Evolutionary conservation across 2,113 vertebrate genomes (phyloP), one percentile per base, ranked within the genome.

Genomic region (Melanocharis versteri): DNA sequence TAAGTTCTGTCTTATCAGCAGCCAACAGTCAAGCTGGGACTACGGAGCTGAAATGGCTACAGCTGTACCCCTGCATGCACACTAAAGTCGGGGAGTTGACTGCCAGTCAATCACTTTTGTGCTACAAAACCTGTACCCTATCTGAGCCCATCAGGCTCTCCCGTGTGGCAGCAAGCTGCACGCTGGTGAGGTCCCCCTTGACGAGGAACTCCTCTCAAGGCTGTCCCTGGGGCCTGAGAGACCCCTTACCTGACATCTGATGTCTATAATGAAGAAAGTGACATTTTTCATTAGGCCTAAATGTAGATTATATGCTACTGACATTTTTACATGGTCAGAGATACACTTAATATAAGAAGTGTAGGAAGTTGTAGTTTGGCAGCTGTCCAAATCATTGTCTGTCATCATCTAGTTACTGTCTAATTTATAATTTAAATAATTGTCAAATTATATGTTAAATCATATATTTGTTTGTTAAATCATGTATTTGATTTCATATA

Each of bases 151-250:
- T 22, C 10, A 31, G 51, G 9, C n/a, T 57, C 4, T 51, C 35
- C 11, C 0, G 1, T 20, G 37, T 0, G 2, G 57, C 21, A 65
- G 16, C 6, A 69, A 44, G 16, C 20, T 73, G 39, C 31, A 31
- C 0, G 1, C 6, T 4, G 5, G 31, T 3, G 23, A 82, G 5
- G 7, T 50, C 5, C 15, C 18, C 22, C 26, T 62, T 6, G 26
- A 62, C 1, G 0, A 45, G 6, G 7, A 11, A 30, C 13, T 13
- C 2, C 9, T 57, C 20, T 48, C 13, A 28, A 42, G 16, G 20
- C 5, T 53, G 27, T 2, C 54, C 10, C n/a, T 64, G 1, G 4
- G 60, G 15, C 10, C 7, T 50, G 33, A 70, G 14, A 45, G 11
- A 26, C 6, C 6, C 33, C 22, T 70, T 50, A 50, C 15, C 21